Base-by-base conservation (phyloP, 1,140 invertebrate genomes). In the Neomicropteryx cornuta region DNA sequence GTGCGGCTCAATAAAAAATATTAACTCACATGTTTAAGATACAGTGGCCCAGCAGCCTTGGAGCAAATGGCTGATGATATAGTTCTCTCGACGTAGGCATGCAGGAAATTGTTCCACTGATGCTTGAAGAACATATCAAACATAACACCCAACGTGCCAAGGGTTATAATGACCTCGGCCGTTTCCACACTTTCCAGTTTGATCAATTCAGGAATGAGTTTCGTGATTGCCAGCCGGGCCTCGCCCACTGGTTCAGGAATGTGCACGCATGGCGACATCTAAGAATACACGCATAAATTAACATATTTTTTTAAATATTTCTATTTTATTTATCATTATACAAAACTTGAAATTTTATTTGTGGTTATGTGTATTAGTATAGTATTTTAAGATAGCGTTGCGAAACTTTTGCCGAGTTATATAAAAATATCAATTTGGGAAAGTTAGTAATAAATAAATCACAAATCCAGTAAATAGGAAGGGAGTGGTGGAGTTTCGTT, bases 81-180 rank as follows among this genome's bases (percentile, higher is more conserved):
- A 52, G 79, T 79, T 55, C 77, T 73, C 60, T 81, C 77, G 33
- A 89, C 81, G 70, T 88, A 81, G 39, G 81, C 81, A 64, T 92
- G 89, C 46, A 92, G 67, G 65, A 92, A 91, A 69, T 89, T 93
- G 68, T 93, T 92, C 76, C 83, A 81, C 20, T 74, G 70, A 69
- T 82, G 88, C 53, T 75, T 71, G 60, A 90, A 87, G 72, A 87
- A 84, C 61, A 91, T 67, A 67, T 90, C 81, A 71, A 90, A 58
- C 32, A 82, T 65, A 48, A 67, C 53, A 21, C 56, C 50, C 39
- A 70, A 47, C 5, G 67, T 70, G 20, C 58, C 60, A 18, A 70
- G 49, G 10, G 53, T 49, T 16, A 66, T 52, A 36, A 72, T 38
- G n/a, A 68, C 62, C 13, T 51, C 49, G 33, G 59, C 43, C 44